phyloP scores from a whole-genome alignment of 2,113 vertebrate species.

The Pagrus major region DNA sequence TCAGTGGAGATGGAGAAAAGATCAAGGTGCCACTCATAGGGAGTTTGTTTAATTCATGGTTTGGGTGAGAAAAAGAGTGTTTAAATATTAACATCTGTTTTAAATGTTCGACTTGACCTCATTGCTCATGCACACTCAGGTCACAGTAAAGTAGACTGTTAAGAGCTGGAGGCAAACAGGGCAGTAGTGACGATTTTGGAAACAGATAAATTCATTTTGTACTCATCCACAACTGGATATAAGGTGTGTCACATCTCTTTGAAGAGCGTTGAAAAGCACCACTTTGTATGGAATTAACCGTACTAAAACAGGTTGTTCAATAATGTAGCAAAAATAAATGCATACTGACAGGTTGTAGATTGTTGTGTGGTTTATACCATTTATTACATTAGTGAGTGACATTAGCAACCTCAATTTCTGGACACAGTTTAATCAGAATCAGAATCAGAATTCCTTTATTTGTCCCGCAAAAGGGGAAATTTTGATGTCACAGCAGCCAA shows the following conservation, averaged over 20 bases:
- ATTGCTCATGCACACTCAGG: conserved; percentile 53
- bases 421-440: too few species aligned
- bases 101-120: conserved; percentile 67
- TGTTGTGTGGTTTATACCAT: too few species aligned
- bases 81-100: conserved; percentile 69
- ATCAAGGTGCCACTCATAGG: conserved; percentile 52
- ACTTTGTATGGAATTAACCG: too few species aligned
- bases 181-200: conserved; percentile 19
- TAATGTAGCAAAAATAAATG: too few species aligned
- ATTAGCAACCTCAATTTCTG: too few species aligned
- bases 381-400: too few species aligned
- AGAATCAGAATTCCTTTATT: too few species aligned
- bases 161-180: conserved; percentile 20
- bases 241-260: neutral
- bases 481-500: too few species aligned
- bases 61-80: conserved; percentile 32
- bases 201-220: neutral
- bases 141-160: conserved; percentile 33
- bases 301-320: too few species aligned
- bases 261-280: too few species aligned
- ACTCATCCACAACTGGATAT: conserved; percentile 6
- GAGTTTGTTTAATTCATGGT: conserved; percentile 64
- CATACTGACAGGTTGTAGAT: too few species aligned
- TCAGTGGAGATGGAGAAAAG: neutral
- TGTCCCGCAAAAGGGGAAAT: too few species aligned